A percentile compares a stretch with the other conserved stretches of the same genome.
Conservation (phyloP, 2,888 invertebrate species). For the Lasioglossum villosulum region DNA sequence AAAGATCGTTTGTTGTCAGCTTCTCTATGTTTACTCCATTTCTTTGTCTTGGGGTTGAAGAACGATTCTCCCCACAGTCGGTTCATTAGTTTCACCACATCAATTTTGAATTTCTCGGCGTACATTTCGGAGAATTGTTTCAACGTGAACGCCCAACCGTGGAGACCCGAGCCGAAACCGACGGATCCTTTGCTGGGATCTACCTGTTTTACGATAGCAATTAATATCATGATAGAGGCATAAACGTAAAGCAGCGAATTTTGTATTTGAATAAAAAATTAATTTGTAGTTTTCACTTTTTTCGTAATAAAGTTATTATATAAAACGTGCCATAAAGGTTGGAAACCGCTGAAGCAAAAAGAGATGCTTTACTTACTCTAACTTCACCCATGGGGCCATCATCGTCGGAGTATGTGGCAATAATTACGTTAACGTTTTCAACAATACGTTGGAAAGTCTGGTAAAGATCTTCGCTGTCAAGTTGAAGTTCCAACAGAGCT, state of each 20-base stretch:
- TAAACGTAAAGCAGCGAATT: not conserved
- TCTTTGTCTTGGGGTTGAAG: slow-evolving; percentile 98
- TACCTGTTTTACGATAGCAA: slow-evolving; percentile 85
- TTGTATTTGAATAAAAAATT: too few species aligned
- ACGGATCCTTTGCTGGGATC: slow-evolving; percentile 99
- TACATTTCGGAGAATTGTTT: slow-evolving; percentile 99
- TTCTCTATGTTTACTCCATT: slow-evolving; percentile 98
- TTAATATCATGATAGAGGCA: slow-evolving; percentile 20
- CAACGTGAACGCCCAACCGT: slow-evolving; percentile 99
- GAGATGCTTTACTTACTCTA: slow-evolving; percentile 87
- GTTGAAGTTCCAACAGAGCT: slow-evolving; percentile 97
- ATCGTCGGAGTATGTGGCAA: slow-evolving; percentile 99
- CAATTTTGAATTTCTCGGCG: slow-evolving; percentile 99
- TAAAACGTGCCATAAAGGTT: too few species aligned
- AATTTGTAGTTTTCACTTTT: too few species aligned
- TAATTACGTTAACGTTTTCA: slow-evolving; percentile 99
- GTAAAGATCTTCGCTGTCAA: slow-evolving; percentile 98
- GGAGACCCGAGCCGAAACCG: slow-evolving; percentile 99
- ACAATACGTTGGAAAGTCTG: slow-evolving; percentile 99
- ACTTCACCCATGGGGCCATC: slow-evolving; percentile 99
- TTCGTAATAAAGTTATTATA: too few species aligned
- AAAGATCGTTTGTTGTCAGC: slow-evolving; percentile 98
- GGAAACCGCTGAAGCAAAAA: not conserved
- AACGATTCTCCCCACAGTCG: slow-evolving; percentile 99
- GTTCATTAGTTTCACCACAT: slow-evolving; percentile 98